phyloP scores from a whole-genome alignment of 2,113 vertebrate species.

The Urocynchramus pylzowi region DNA sequence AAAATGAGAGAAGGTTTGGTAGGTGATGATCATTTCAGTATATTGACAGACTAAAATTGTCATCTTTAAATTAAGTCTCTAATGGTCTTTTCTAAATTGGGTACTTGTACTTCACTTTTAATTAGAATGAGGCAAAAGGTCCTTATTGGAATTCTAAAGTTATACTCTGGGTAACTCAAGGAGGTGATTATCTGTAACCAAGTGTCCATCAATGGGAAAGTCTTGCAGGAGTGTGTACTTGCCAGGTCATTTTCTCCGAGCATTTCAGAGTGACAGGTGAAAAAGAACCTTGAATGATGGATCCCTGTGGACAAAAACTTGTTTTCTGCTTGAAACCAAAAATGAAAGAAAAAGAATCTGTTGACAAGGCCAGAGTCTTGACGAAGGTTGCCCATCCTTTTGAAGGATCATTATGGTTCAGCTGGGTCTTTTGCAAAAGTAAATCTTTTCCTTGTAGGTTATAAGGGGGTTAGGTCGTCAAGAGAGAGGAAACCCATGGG shows the following conservation, averaged over 20 bases:
- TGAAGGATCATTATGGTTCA: background rate
- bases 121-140: background rate
- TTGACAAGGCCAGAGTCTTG: background rate
- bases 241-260: background rate
- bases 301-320: background rate
- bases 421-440: background rate
- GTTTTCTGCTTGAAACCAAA: background rate
- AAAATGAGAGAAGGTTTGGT: background rate
- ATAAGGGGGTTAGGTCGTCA: background rate
- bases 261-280: background rate
- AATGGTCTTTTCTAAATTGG: background rate
- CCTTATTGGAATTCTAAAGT: background rate
- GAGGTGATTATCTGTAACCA: background rate
- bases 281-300: background rate
- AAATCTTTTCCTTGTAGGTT: background rate
- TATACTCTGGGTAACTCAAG: background rate
- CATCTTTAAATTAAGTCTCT: background rate
- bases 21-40: background rate
- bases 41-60: background rate
- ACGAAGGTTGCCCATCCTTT: background rate
- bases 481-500: background rate
- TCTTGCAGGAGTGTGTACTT: background rate
- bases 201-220: background rate
- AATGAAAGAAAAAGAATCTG: background rate
- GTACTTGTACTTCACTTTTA: background rate